Evolutionary conservation across 2,797 vertebrate genomes (phyloP).

Genomic region (Hemitrygon akajei): DNA sequence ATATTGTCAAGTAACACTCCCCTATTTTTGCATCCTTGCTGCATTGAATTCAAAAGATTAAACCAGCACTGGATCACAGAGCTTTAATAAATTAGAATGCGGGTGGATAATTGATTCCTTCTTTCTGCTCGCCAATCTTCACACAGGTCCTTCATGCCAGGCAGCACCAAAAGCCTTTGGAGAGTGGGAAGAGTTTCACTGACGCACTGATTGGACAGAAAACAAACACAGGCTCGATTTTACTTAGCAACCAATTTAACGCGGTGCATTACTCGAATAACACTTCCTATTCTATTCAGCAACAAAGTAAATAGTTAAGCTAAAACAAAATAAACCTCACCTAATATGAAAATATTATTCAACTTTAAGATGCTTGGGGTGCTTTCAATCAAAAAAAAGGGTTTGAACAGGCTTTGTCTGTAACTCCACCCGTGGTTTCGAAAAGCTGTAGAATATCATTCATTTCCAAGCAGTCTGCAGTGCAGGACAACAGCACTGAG

Average conservation of each 20-base stretch:
- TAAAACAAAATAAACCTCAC: background rate
- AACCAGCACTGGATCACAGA: background rate
- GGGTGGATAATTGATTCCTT: background rate
- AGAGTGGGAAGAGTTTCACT: background rate
- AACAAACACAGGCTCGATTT: background rate
- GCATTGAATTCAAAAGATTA: background rate
- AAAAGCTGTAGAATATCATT: background rate
- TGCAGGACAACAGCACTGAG: background rate
- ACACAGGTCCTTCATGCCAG: too few species aligned
- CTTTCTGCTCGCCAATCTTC: background rate
- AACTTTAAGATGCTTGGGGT: background rate
- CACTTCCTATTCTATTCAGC: background rate
- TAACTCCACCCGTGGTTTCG: background rate
- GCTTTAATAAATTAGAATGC: background rate
- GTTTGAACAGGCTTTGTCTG: background rate
- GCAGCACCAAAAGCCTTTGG: background rate
- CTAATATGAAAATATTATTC: constrained; percentile 21
- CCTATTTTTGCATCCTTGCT: background rate
- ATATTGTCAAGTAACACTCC: background rate
- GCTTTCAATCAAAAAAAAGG: background rate
- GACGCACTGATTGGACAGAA: background rate
- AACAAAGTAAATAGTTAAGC: background rate
- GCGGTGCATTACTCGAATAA: background rate
- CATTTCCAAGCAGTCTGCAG: constrained; percentile 1
- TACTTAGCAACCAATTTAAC: background rate